Evolutionary conservation across 2,113 vertebrate genomes (phyloP).

Genomic region (Nansenia antarctica): DNA sequence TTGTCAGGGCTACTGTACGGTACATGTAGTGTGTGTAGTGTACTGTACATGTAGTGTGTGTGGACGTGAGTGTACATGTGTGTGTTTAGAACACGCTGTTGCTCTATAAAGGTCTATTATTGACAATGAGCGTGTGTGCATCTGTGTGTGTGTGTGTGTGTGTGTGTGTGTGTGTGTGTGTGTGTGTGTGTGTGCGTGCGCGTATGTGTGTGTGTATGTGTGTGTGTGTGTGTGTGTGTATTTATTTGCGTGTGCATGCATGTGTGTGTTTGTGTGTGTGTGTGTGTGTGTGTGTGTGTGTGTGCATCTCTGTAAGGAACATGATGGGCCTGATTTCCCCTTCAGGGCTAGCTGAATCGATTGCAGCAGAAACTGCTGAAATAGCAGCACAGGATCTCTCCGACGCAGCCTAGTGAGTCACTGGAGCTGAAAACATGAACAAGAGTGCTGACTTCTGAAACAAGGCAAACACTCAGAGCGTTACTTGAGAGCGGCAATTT

Average conservation of each 20-base stretch:
- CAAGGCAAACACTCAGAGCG: conserved; percentile 59
- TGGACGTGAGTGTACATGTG: not conserved
- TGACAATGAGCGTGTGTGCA: conserved; percentile 10
- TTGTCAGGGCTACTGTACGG: not conserved
- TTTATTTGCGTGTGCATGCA: conserved; percentile 11
- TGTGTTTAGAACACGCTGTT: not conserved
- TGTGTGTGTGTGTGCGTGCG: conserved; percentile 9
- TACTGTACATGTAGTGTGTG: not conserved
- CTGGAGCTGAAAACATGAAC: conserved; percentile 79
- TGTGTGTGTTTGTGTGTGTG: not conserved
- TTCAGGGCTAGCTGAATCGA: conserved; percentile 77
- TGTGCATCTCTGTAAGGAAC: conserved; percentile 55
- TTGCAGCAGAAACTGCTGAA: conserved; percentile 79
- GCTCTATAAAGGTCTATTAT: no score
- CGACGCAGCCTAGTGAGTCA: conserved; percentile 68
- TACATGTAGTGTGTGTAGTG: not conserved
- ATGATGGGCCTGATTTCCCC: conserved; percentile 64
- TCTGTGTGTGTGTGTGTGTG: conserved; percentile 13
- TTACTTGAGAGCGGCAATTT: conserved; percentile 25
- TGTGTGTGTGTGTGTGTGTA: conserved; percentile 1
- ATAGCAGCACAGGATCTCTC: conserved; percentile 58
- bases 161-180: conserved; percentile 20
- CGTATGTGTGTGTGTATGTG: not conserved
- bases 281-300: conserved; percentile 22
- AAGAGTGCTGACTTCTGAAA: conserved; percentile 79